Percentiles rank a stretch among this genome's conserved stretches.
Conservation (phyloP, 2,113 vertebrate species). For the Puma concolor region DNA sequence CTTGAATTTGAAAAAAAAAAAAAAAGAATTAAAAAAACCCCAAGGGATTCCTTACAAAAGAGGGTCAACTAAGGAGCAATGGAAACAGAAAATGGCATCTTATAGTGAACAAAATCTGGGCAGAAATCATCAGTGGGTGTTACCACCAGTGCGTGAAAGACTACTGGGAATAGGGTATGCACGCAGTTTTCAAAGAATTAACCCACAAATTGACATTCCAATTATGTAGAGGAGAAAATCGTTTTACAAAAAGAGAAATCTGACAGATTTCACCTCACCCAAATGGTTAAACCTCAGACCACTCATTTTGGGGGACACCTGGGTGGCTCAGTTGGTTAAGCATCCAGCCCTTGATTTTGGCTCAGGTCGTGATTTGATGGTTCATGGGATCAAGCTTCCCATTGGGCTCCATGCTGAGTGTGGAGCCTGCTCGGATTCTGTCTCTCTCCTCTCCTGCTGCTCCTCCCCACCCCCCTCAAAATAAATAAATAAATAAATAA, state of each 20-base stretch:
- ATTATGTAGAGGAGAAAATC: neutral
- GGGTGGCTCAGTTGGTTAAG: no score
- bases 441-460: no score
- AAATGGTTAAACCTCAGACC: neutral
- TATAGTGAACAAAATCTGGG: neutral
- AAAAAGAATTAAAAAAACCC: neutral
- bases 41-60: neutral
- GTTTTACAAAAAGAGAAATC: neutral
- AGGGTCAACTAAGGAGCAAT: neutral
- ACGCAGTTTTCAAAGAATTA: neutral
- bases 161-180: accelerated
- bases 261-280: neutral
- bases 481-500: no score
- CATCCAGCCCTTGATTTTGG: no score
- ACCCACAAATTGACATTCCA: neutral
- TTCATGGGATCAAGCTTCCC: no score
- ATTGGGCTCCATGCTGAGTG: no score
- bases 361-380: no score
- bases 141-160: neutral
- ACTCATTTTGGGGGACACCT: no score
- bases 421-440: no score
- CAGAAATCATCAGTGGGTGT: neutral
- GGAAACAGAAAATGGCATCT: neutral
- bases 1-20: neutral
- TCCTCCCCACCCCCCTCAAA: no score